These are phyloP conservation scores for Ictalurus punctatus DNA, from an alignment of 2,113 vertebrate genomes.

Conservation along the genomic window DNA sequence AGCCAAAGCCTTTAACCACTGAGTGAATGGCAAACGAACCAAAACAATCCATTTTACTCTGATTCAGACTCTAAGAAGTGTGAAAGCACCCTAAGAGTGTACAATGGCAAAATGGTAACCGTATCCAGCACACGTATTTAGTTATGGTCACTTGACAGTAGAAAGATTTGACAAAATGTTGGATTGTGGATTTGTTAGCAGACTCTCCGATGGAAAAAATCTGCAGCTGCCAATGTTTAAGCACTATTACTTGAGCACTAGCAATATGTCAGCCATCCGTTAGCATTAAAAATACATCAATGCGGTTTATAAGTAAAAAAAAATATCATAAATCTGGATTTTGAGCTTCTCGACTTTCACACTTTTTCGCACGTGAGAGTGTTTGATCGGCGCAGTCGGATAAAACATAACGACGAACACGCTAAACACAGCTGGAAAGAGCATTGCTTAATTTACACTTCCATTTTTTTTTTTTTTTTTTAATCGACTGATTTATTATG, in stretches of 20 bases:
- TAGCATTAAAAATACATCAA: not conserved
- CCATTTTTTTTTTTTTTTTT: not conserved
- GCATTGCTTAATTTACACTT: not conserved
- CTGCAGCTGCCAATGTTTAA: not conserved
- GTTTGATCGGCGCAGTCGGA: not conserved
- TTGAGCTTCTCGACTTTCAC: not conserved
- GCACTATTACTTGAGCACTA: not conserved
- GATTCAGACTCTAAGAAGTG: too few relatives aligned
- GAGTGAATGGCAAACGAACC: not conserved
- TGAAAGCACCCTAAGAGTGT: not conserved
- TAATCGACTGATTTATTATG: not conserved
- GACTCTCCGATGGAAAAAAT: not conserved
- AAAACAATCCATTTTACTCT: too few relatives aligned
- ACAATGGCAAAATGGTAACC: not conserved
- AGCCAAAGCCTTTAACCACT: not conserved
- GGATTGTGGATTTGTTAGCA: not conserved
- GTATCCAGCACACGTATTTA: not conserved
- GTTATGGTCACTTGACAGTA: not conserved
- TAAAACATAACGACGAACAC: not conserved
- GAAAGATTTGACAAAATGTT: not conserved
- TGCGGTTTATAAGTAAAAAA: not conserved
- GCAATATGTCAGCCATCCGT: not conserved
- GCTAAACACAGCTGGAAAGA: constrained; percentile 2
- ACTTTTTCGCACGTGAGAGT: not conserved
- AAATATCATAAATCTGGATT: not conserved